Evolutionary conservation across 2,797 vertebrate genomes (phyloP).

Genomic region (Cyclura pinguis): DNA sequence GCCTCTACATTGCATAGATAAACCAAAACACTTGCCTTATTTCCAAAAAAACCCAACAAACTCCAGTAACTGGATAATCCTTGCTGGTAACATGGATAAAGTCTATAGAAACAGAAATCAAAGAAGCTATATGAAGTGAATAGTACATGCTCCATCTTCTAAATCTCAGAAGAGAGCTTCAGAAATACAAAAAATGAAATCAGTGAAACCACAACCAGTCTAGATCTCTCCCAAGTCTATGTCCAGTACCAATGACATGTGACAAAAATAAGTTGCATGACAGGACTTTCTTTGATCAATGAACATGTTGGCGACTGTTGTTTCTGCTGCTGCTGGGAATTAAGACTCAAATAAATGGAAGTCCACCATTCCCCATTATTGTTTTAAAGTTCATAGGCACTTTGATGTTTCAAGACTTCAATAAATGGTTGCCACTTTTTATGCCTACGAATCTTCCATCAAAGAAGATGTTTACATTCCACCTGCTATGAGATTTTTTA

Average conservation of each 20-base stretch:
- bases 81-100: slow-evolving; percentile 93
- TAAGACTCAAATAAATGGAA: too few relatives aligned
- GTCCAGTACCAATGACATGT: not conserved
- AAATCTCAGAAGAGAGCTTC: not conserved
- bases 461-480: not conserved
- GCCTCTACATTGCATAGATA: not conserved
- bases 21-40: slow-evolving; percentile 86
- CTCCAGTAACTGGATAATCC: slow-evolving; percentile 93
- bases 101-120: slow-evolving; percentile 80
- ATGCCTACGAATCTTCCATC: not conserved
- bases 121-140: not conserved
- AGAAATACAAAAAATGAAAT: not conserved
- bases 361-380: not conserved
- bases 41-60: slow-evolving; percentile 98
- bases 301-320: not conserved
- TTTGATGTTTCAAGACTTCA: not conserved
- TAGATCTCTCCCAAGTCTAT: not conserved
- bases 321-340: not conserved
- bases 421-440: not conserved
- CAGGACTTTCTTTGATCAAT: not conserved
- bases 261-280: too few relatives aligned
- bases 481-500: not conserved
- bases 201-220: not conserved
- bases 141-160: not conserved
- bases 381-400: not conserved